A percentile compares a stretch with the other conserved stretches of the same genome.
Evolutionary conservation across 2,797 vertebrate genomes (phyloP).

Genomic region (Muraenolepis orangiensis): DNA sequence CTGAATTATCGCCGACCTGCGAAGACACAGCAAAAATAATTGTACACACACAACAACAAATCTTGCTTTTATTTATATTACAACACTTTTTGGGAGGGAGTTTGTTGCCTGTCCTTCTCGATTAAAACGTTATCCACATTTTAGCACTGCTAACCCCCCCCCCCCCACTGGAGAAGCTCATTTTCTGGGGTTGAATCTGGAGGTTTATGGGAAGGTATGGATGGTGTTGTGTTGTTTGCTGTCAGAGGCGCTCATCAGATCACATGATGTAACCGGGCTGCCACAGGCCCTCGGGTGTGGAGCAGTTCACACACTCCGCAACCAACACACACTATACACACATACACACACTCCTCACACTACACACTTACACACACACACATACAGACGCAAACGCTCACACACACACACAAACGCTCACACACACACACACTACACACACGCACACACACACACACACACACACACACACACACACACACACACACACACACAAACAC

Average conservation of each 20-base stretch:
- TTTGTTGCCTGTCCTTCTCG: too few species aligned
- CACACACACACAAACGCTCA: neutral
- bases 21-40: constrained; percentile 38
- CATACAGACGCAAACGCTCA: neutral
- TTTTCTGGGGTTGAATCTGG: neutral
- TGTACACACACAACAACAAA: constrained; percentile 13
- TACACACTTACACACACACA: neutral
- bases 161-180: too few species aligned
- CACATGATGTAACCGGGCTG: neutral
- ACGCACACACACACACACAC: neutral
- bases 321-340: neutral
- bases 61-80: neutral
- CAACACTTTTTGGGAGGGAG: too few species aligned
- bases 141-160: too few species aligned
- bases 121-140: too few species aligned
- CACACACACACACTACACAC: too few species aligned
- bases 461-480: neutral
- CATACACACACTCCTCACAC: neutral
- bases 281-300: too few species aligned
- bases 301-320: neutral
- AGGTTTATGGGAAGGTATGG: neutral
- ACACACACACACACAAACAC: too few species aligned
- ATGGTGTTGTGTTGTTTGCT: neutral
- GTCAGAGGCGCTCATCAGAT: too few species aligned
- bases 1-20: constrained; percentile 80